phyloP scores from a whole-genome alignment of 2,888 invertebrate species.

The Amblyjoppa proteus region DNA sequence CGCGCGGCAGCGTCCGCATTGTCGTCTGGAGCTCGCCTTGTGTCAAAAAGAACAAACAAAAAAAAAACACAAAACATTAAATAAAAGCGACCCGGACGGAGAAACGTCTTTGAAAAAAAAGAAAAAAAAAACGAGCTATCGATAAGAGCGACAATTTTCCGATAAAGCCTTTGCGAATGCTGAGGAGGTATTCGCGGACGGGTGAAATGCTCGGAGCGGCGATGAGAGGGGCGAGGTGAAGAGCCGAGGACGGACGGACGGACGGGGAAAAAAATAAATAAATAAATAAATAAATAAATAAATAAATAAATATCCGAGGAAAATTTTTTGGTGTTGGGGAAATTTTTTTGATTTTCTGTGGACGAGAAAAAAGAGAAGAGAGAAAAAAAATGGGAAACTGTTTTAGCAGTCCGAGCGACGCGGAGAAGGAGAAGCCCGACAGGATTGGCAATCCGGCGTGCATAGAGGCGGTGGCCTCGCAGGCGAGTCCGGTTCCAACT shows the following conservation, averaged over 20 bases:
- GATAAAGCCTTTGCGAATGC: slow-evolving; percentile 5
- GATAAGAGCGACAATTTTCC: too few species aligned
- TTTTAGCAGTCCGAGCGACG: slow-evolving; percentile 90
- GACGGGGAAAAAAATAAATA: background rate
- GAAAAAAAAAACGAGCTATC: too few species aligned
- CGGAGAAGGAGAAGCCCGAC: slow-evolving; percentile 89
- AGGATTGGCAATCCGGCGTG: slow-evolving; percentile 86
- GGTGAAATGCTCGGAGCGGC: background rate
- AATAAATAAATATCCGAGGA: background rate
- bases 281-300: background rate
- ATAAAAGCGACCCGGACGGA: too few species aligned
- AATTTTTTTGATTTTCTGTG: background rate
- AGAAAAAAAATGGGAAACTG: slow-evolving; percentile 92
- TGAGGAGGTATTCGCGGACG: slow-evolving; percentile 1
- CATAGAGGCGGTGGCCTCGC: slow-evolving; percentile 86
- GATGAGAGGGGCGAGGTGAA: background rate
- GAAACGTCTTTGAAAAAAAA: too few species aligned
- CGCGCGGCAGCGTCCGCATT: too few species aligned
- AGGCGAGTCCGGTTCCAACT: slow-evolving; percentile 89
- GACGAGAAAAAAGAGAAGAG: background rate
- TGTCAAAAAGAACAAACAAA: background rate
- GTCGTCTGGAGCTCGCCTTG: background rate
- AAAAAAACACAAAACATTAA: background rate
- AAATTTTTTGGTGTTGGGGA: background rate
- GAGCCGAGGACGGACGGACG: background rate